These are phyloP conservation scores for Cerceris ruficornis DNA, from an alignment of 2,888 invertebrate species.

Conservation along the genomic window DNA sequence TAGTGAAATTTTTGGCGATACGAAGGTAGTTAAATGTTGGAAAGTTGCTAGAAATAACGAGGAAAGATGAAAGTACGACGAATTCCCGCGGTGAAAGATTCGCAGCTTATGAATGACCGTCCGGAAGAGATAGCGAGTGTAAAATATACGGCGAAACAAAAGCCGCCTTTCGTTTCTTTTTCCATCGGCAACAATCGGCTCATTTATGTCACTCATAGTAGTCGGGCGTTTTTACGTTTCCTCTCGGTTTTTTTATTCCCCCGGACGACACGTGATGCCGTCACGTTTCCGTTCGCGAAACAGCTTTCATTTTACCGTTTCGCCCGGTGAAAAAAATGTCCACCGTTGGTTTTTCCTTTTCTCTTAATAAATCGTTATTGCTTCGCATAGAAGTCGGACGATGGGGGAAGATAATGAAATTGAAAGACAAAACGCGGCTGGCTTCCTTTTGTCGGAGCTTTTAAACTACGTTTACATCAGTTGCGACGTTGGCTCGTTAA, in stretches of 20 bases:
- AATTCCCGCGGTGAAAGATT: no score
- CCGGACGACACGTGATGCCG: background rate
- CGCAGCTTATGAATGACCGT: background rate
- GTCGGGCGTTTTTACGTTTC: background rate
- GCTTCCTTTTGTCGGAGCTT: background rate
- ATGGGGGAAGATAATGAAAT: background rate
- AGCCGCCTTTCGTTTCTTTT: constrained; percentile 34
- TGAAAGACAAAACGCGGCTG: background rate
- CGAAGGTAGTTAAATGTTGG: no score
- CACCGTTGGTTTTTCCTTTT: background rate
- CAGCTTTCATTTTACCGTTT: background rate
- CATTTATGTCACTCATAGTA: constrained; percentile 34
- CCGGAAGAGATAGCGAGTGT: constrained; percentile 9
- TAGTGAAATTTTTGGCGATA: no score
- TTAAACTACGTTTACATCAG: background rate
- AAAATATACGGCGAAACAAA: constrained; percentile 2
- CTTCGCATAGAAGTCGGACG: background rate
- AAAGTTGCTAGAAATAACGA: no score
- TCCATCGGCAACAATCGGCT: constrained; percentile 30
- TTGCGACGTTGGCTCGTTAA: background rate
- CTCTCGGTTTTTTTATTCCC: background rate
- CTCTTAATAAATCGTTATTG: background rate
- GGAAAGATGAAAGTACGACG: no score
- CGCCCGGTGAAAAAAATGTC: background rate
- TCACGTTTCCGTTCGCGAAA: background rate